Percentiles rank a stretch among this genome's conserved stretches.
phyloP scores from a whole-genome alignment of 2,888 invertebrate genomes.

The Scrobipalpa costella region DNA sequence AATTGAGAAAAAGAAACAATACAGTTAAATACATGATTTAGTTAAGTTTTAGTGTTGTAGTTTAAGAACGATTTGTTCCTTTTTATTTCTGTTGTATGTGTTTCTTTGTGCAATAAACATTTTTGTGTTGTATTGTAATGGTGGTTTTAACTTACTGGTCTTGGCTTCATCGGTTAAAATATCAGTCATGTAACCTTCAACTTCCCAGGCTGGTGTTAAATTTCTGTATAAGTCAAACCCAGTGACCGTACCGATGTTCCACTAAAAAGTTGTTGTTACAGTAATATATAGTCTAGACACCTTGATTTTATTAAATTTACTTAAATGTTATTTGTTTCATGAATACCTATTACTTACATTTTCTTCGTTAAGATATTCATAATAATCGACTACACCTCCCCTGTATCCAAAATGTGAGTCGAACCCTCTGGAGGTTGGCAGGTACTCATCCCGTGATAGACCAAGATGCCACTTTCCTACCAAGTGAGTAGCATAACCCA shows the following conservation, averaged over 20 bases:
- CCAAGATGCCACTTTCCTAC: constrained; percentile 93
- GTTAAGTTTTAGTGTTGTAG: too few species aligned
- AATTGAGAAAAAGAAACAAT: background rate
- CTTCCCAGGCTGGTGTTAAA: constrained; percentile 76
- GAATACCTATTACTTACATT: constrained; percentile 41
- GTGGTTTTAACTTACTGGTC: constrained; percentile 54
- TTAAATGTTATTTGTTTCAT: too few species aligned
- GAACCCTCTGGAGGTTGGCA: constrained; percentile 89
- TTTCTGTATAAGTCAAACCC: constrained; percentile 80
- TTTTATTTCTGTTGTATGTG: too few species aligned
- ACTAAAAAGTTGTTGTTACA: constrained; percentile 43
- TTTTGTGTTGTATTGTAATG: background rate
- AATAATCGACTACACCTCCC: constrained; percentile 91
- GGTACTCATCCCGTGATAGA: constrained; percentile 72
- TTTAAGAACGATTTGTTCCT: too few species aligned
- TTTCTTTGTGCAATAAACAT: background rate
- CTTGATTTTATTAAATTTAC: background rate
- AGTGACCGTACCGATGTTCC: constrained; percentile 51
- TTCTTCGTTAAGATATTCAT: constrained; percentile 74
- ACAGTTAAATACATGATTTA: too few species aligned
- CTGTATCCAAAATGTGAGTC: constrained; percentile 93
- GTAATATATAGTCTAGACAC: background rate
- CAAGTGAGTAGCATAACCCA: constrained; percentile 88
- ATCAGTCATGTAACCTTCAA: constrained; percentile 85
- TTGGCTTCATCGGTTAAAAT: constrained; percentile 84